phyloP scores from a whole-genome alignment of 2,888 invertebrate genomes.

The Eupelmus urozonus region DNA sequence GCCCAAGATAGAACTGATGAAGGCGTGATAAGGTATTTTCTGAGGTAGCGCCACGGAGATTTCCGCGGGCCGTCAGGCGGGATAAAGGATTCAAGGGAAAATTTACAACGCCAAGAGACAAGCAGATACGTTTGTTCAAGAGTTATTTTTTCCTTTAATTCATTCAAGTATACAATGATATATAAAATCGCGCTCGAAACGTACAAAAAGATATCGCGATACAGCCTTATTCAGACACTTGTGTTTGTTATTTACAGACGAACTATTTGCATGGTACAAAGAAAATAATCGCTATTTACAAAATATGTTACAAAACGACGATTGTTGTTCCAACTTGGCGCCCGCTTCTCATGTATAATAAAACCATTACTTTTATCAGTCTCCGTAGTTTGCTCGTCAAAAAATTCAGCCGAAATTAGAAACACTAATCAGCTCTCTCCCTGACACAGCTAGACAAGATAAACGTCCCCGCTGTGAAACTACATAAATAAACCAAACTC shows the following conservation, averaged over 20 bases:
- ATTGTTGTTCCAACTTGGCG: not conserved
- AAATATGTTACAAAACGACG: conserved; percentile 11
- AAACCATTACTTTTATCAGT: no score
- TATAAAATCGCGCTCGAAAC: no score
- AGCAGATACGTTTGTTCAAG: conserved; percentile 17
- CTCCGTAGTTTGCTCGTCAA: no score
- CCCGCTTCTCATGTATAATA: not conserved
- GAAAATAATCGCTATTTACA: conserved; percentile 37
- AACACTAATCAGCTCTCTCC: no score
- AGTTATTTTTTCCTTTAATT: conserved; percentile 20
- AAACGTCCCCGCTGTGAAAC: no score
- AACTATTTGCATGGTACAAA: conserved; percentile 4
- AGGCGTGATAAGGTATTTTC: not conserved
- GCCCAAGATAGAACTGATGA: not conserved
- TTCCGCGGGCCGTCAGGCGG: not conserved
- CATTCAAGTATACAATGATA: not conserved
- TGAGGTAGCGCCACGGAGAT: not conserved
- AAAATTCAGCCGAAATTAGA: no score
- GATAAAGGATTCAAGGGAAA: conserved; percentile 11
- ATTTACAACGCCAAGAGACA: conserved; percentile 27
- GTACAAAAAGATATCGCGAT: conserved; percentile 23
- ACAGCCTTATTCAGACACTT: conserved; percentile 20
- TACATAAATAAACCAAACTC: no score
- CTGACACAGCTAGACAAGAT: no score
- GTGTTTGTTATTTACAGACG: conserved; percentile 19